phyloP scores from a whole-genome alignment of 2,113 vertebrate species.

The Dasyornis broadbenti region DNA sequence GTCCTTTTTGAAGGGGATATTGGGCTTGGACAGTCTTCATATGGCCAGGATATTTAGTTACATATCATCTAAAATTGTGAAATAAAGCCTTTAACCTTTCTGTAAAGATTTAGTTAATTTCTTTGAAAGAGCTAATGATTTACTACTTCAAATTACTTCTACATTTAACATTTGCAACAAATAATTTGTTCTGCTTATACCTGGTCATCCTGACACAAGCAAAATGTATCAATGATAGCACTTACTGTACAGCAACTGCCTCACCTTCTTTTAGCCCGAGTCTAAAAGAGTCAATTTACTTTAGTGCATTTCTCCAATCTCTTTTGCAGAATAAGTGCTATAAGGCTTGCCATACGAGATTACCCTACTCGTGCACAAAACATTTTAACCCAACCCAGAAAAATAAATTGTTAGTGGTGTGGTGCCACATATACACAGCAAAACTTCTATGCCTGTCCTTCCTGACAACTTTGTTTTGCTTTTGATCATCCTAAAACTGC shows the following conservation, averaged over 20 bases:
- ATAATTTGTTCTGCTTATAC: background rate
- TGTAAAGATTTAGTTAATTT: background rate
- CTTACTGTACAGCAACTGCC: background rate
- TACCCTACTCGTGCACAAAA: background rate
- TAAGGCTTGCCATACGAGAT: background rate
- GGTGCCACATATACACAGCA: background rate
- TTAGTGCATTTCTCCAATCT: background rate
- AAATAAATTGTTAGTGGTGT: background rate
- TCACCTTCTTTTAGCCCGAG: background rate
- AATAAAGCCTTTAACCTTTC: background rate
- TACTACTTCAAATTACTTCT: background rate
- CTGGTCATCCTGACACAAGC: conserved; percentile 1
- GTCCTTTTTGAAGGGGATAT: background rate
- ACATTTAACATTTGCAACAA: background rate
- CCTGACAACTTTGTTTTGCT: background rate
- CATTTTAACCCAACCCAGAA: background rate
- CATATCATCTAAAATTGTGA: background rate
- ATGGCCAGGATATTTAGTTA: background rate
- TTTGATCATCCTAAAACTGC: background rate
- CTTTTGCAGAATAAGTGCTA: background rate
- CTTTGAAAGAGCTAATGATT: background rate
- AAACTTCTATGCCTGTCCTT: background rate
- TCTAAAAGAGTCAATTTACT: background rate
- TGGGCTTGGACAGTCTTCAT: background rate
- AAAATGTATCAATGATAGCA: background rate